phyloP scores from a whole-genome alignment of 1,140 invertebrate species.

The Caligus rogercresseyi region DNA sequence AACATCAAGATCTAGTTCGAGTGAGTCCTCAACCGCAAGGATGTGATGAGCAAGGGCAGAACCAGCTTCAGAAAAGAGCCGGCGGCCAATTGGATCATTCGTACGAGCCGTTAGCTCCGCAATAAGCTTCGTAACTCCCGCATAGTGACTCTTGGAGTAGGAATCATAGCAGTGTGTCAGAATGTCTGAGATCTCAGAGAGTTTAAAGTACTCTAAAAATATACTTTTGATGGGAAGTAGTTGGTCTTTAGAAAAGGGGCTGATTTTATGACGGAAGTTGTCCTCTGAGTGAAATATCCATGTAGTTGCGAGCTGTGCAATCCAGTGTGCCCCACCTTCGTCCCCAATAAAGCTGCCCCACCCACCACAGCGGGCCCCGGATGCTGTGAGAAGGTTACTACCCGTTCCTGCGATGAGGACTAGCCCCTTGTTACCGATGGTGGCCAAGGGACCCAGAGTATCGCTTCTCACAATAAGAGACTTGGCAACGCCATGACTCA shows the following conservation, averaged over 20 bases:
- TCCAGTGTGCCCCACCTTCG: neutral
- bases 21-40: neutral
- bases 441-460: neutral
- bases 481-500: neutral
- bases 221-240: neutral
- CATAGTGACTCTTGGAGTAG: neutral
- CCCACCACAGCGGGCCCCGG: neutral
- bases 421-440: neutral
- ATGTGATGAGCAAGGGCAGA: neutral
- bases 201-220: neutral
- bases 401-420: neutral
- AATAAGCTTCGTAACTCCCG: neutral
- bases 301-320: neutral
- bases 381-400: neutral
- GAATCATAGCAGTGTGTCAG: neutral
- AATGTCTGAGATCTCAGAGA: neutral
- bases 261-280: neutral
- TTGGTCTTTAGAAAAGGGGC: neutral
- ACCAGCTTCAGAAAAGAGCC: neutral
- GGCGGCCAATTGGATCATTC: neutral
- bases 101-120: neutral
- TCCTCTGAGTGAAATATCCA: neutral
- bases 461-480: neutral
- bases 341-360: neutral
- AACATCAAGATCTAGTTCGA: neutral